These are phyloP conservation scores for Oreocharis arfaki DNA, from an alignment of 2,113 vertebrate species.

Conservation along the genomic window DNA sequence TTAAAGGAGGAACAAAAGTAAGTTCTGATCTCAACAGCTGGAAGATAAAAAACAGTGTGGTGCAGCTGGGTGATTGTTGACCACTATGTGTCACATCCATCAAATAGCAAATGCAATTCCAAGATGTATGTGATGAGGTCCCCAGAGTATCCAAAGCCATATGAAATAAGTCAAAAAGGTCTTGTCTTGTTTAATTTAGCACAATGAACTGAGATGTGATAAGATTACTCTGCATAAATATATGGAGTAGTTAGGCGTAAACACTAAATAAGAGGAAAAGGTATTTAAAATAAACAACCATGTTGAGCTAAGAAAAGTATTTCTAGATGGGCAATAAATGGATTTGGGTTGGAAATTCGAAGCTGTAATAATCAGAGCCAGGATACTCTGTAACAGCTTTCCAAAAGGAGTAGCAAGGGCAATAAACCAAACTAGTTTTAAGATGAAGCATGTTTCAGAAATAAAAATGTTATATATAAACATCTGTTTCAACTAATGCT, in stretches of 20 bases:
- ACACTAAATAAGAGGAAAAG: background rate
- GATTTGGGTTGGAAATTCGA: background rate
- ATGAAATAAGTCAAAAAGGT: background rate
- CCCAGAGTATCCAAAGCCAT: background rate
- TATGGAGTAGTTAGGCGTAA: background rate
- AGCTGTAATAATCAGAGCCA: background rate
- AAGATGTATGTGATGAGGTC: background rate
- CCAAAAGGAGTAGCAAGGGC: background rate
- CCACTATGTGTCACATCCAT: background rate
- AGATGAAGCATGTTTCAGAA: background rate
- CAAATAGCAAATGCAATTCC: background rate
- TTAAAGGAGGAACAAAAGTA: background rate
- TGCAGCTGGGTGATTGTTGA: background rate
- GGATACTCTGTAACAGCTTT: background rate
- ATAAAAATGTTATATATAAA: constrained; percentile 20
- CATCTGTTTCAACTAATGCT: constrained; percentile 1
- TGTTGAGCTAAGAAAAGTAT: background rate
- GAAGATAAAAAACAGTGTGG: background rate
- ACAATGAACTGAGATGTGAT: background rate
- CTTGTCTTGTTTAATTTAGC: background rate
- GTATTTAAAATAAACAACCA: background rate
- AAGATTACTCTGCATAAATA: background rate
- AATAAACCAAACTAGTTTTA: constrained; percentile 11
- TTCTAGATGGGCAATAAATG: background rate
- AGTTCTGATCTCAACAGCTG: background rate